Evolutionary conservation across 2,113 vertebrate genomes (phyloP).

Genomic region (Neodontobutis hainanensis): DNA sequence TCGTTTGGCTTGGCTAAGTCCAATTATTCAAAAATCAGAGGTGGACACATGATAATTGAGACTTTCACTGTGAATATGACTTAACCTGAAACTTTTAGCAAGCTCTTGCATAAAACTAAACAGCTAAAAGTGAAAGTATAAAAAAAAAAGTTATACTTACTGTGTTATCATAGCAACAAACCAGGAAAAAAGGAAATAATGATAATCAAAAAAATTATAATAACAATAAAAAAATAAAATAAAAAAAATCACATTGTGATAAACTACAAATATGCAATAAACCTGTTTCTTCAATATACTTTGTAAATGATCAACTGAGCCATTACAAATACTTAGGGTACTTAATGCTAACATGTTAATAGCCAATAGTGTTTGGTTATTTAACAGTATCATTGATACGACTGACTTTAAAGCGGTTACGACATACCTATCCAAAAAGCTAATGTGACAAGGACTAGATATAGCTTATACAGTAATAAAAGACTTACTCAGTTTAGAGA

Average conservation of each 20-base stretch:
- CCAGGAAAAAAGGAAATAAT: conserved; percentile 32
- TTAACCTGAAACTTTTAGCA: conserved; percentile 29
- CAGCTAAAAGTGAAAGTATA: conserved; percentile 29
- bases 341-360: too few species aligned
- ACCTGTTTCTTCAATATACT: too few species aligned
- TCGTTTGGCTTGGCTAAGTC: too few species aligned
- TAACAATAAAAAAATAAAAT: neutral
- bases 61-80: conserved; percentile 13
- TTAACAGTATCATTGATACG: too few species aligned
- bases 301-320: too few species aligned
- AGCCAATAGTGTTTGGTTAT: too few species aligned
- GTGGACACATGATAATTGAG: conserved; percentile 6
- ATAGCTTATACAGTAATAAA: neutral
- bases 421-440: neutral
- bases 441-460: neutral
- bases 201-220: conserved; percentile 20
- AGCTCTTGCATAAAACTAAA: conserved; percentile 46
- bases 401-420: too few species aligned
- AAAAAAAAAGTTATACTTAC: conserved; percentile 36
- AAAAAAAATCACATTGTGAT: too few species aligned
- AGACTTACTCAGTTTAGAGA: neutral
- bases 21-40: too few species aligned
- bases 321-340: too few species aligned
- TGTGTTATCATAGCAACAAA: conserved; percentile 65
- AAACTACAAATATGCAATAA: too few species aligned